Evolutionary conservation across 2,113 vertebrate species (phyloP), one percentile per base, ranked within the genome.

Genomic region (Synodontis membranacea): DNA sequence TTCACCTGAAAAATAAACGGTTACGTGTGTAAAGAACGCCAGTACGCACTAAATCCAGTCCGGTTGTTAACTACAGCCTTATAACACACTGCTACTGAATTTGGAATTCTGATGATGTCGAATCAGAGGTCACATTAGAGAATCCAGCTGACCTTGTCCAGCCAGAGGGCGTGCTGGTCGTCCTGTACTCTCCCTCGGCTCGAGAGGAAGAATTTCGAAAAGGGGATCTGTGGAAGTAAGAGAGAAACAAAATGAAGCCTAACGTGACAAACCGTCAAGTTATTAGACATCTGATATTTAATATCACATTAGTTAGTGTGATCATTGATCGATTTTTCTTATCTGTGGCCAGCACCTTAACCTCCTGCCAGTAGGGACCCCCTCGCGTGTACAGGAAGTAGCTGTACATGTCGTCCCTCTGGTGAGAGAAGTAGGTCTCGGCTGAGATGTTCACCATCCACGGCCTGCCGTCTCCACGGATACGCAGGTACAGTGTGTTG

Each of bases 281-380:
- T 28, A 12, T 74, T 44, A 14, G 21, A 44, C 23, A 60, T 62
- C 28, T 28, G n/a, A 2, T 34, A 64, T 11, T 8, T 4, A 64
- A 15, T 15, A 64, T 64, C 48, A 44, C 14, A n/a, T 28, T 15
- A 78, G 66, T 17, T 1, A 6, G 62, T 15, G 58, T 62, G 14
- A 68, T 44, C n/a, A n/a, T n/a, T n/a, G n/a, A n/a, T n/a, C n/a
- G n/a, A n/a, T n/a, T n/a, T 39, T n/a, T 85, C 15, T 34, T 50
- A 58, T 72, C 34, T 9, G 75, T 31, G 42, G 19, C n/a, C 39
- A 72, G 7, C 91, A 97, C 98, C 97, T 96, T 97, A 82, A 99
- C 93, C n/a, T 99, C 97, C 84, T 99, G 97, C 98, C 98, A 99
- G 91, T 99, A 99, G 0, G 98, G 98, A 0, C 98, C 98, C 21